Conservation (phyloP, 2,888 invertebrate species). For the Patella pellucida region DNA sequence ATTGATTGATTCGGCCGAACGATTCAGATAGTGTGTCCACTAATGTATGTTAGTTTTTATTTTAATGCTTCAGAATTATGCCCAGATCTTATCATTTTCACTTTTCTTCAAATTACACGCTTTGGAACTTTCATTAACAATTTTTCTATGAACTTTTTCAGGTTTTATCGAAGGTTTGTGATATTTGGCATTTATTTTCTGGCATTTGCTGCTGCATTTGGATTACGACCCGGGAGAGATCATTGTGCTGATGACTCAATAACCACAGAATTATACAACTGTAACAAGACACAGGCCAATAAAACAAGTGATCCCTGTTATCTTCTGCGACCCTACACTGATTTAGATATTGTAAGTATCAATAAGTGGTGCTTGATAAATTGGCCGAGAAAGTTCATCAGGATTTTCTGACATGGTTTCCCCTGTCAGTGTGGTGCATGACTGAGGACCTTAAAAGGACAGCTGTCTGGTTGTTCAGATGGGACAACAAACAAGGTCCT, state of each 20-base stretch:
- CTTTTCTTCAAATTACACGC: no score
- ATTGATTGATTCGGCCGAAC: no score
- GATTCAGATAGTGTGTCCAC: no score
- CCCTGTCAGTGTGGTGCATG: no score
- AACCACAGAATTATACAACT: conserved; percentile 9
- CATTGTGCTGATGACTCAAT: conserved; percentile 45
- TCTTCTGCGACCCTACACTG: conserved; percentile 56
- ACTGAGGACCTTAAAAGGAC: not conserved
- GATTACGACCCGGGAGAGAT: conserved; percentile 79
- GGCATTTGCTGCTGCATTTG: conserved; percentile 89
- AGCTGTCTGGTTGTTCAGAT: not conserved
- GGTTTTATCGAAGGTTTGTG: conserved; percentile 93
- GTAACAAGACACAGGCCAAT: conserved; percentile 30
- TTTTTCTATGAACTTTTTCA: conserved; percentile 66
- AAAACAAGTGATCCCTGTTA: conserved; percentile 62
- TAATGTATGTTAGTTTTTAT: no score
- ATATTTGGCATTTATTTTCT: conserved; percentile 92
- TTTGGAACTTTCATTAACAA: not conserved
- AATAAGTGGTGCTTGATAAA: not conserved
- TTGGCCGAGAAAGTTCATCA: no score
- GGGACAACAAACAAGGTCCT: no score
- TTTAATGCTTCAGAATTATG: no score
- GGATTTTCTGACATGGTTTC: no score
- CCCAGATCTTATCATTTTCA: no score
- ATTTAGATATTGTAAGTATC: conserved; percentile 60